Base-by-base conservation (phyloP, 2,888 invertebrate species). In the Sinohyriopsis cumingii region DNA sequence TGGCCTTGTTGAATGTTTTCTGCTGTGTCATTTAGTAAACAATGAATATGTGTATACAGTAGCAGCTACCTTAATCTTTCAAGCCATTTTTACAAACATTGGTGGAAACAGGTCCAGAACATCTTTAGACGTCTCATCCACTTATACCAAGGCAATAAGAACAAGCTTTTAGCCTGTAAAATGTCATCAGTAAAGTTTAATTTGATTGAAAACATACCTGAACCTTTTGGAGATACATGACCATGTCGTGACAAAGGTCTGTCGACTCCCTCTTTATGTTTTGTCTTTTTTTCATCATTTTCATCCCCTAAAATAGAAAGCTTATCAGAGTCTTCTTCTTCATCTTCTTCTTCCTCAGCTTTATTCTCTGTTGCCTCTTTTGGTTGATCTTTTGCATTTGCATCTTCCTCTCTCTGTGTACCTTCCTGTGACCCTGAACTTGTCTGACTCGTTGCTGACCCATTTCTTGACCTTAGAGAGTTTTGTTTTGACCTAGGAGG, bases 171-270 rank as follows among this genome's bases (percentile, higher is more conserved):
- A 45, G 45, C 45, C 12, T 12, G 12, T 12, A 45, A 45, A 45
- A 12, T 12, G 12, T 45, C 12, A 45, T 18, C 3, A n/a, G 57
- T 22, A 57, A 15, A 57, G 24, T 24, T 57, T 57, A 57, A 57
- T 22, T 57, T n/a, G 12, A 22, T 19, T 57, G 9, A 57, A 57
- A 22, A 24, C 24, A 66, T 56, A 69, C 71, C 73, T 66, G 22
- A 61, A 55, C 68, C 70, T 24, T 59, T 64, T 33, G 65, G 53
- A n/a, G 61, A 55, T 6, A 68, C 67, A 53, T 79, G 79, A 24
- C 82, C 82, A 6, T 78, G 72, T 28, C 82, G 70, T 56, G 82
- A 80, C 55, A 77, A 77, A 0, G 82, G 82, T 53, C 82, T 63
- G 64, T 80, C 80, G 20, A 53, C 65, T 5, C 82, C 82, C 61